Conservation (phyloP, 2,888 invertebrate species). For the Melipona bicolor region DNA sequence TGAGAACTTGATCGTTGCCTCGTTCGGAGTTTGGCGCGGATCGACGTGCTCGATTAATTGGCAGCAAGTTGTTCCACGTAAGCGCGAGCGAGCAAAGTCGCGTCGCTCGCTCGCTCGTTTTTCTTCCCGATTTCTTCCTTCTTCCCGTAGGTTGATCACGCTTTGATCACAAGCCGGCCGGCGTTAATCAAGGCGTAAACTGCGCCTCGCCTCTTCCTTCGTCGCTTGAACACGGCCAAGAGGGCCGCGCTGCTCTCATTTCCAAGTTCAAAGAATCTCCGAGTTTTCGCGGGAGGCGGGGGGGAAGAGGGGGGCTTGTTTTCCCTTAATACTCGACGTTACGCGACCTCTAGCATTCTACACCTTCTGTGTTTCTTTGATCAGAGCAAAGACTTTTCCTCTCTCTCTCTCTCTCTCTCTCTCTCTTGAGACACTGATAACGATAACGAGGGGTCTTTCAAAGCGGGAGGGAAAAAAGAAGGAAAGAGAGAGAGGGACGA, state of each 20-base stretch:
- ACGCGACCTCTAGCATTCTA: slow-evolving; percentile 55
- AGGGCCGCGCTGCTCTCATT: slow-evolving; percentile 47
- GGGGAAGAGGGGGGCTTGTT: slow-evolving; percentile 36
- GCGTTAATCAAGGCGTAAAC: slow-evolving; percentile 62
- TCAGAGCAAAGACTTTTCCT: slow-evolving; percentile 32
- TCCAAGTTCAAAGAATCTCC: slow-evolving; percentile 54
- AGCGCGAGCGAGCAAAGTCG: neutral
- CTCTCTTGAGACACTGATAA: slow-evolving; percentile 15
- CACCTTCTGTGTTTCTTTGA: slow-evolving; percentile 49
- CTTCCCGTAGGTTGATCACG: slow-evolving; percentile 33
- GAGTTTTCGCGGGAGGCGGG: neutral
- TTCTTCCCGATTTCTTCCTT: slow-evolving; percentile 32
- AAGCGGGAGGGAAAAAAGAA: neutral
- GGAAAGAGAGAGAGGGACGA: slow-evolving; percentile 8
- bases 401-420: neutral
- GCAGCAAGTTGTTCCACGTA: too few relatives aligned
- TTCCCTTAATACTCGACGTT: slow-evolving; percentile 62
- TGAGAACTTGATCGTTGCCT: too few relatives aligned
- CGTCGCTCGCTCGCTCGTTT: slow-evolving; percentile 3
- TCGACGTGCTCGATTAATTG: too few relatives aligned
- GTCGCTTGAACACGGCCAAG: slow-evolving; percentile 43
- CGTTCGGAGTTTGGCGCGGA: too few relatives aligned
- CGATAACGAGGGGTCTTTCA: slow-evolving; percentile 24
- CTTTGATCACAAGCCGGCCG: slow-evolving; percentile 51
- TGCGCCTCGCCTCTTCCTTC: slow-evolving; percentile 30